Evolutionary conservation across 2,113 vertebrate genomes (phyloP).

Genomic region (Labeo catla): DNA sequence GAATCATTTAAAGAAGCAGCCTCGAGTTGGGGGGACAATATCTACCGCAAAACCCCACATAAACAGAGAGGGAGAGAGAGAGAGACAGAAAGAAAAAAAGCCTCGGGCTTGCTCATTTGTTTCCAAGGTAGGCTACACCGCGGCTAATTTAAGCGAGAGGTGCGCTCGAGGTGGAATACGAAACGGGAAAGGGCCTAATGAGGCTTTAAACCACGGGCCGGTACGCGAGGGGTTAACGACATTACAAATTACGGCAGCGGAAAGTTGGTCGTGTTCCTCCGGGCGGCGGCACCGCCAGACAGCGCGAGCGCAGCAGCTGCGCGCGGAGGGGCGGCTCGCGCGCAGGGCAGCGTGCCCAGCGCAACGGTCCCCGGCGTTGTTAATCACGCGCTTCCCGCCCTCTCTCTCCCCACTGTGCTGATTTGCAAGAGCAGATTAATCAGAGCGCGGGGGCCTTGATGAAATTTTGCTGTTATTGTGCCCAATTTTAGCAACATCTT

Average conservation of each 20-base stretch:
- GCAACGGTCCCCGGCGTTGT: slow-evolving; percentile 83
- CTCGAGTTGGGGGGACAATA: slow-evolving; percentile 25
- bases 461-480: slow-evolving; percentile 99
- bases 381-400: slow-evolving; percentile 85
- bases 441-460: slow-evolving; percentile 94
- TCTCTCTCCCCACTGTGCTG: slow-evolving; percentile 79
- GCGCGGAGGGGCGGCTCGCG: slow-evolving; percentile 71
- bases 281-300: slow-evolving; percentile 67
- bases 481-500: slow-evolving; percentile 99
- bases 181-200: slow-evolving; percentile 34
- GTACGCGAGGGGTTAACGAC: slow-evolving; percentile 64
- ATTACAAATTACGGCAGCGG: slow-evolving; percentile 60
- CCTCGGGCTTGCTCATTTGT: slow-evolving; percentile 13
- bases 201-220: slow-evolving; percentile 50
- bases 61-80: not conserved
- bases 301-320: slow-evolving; percentile 70
- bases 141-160: slow-evolving; percentile 32
- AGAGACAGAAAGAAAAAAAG: not conserved
- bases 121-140: slow-evolving; percentile 36
- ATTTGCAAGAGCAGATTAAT: slow-evolving; percentile 99
- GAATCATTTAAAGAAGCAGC: slow-evolving; percentile 23
- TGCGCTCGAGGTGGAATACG: slow-evolving; percentile 19
- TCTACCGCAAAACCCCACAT: slow-evolving; percentile 7
- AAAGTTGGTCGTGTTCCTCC: slow-evolving; percentile 60
- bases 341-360: slow-evolving; percentile 70